Conservation (phyloP, 2,888 invertebrate species). For the Agapostemon virescens region DNA sequence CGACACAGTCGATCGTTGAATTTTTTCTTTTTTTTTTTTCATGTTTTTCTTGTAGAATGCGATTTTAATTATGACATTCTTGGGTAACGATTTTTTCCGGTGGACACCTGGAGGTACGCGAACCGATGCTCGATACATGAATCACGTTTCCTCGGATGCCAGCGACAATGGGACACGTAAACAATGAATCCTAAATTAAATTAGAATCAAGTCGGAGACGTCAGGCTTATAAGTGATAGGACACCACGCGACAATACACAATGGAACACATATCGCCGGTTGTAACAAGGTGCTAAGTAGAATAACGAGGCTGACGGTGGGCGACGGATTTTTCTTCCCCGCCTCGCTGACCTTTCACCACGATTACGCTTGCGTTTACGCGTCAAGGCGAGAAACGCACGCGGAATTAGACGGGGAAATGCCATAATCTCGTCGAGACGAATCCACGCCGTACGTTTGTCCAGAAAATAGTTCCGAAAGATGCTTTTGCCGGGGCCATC, state of each 20-base stretch:
- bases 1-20: background rate
- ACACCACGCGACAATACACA: constrained; percentile 66
- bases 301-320: constrained; percentile 70
- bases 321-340: constrained; percentile 70
- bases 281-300: constrained; percentile 71
- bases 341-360: constrained; percentile 71
- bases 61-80: background rate
- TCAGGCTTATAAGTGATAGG: constrained; percentile 58
- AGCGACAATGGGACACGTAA: constrained; percentile 59
- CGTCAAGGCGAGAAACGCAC: constrained; percentile 48
- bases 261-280: constrained; percentile 70
- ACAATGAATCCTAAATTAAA: constrained; percentile 69
- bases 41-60: too few species aligned
- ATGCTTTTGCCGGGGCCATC: background rate
- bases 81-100: background rate
- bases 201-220: constrained; percentile 62
- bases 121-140: constrained; percentile 50
- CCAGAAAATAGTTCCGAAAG: background rate
- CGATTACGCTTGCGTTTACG: constrained; percentile 67
- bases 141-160: constrained; percentile 46
- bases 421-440: constrained; percentile 22
- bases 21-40: too few species aligned
- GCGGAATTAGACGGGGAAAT: constrained; percentile 51
- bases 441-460: constrained; percentile 24
- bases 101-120: background rate